Evolutionary conservation across 2,888 invertebrate species (phyloP).

Genomic region (Lacanobia oleracea): DNA sequence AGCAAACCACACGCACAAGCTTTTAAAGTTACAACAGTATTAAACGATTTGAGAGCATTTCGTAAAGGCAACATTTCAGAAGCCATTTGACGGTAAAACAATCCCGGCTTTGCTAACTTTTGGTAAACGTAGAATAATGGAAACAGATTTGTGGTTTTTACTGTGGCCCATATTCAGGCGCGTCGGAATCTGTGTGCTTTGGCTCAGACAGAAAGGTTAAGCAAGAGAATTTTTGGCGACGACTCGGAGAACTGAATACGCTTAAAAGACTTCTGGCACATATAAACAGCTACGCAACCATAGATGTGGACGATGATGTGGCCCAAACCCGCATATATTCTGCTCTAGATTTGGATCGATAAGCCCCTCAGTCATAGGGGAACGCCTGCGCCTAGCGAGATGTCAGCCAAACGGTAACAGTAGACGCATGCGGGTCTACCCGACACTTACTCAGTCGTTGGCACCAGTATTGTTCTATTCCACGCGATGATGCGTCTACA

Average conservation of each 20-base stretch:
- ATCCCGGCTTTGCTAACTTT: background rate
- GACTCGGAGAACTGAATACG: background rate
- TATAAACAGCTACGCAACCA: background rate
- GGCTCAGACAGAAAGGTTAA: background rate
- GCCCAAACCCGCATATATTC: background rate
- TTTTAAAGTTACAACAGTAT: slow-evolving; percentile 43
- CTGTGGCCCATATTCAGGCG: background rate
- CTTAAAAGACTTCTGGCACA: background rate
- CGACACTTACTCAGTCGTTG: slow-evolving; percentile 77
- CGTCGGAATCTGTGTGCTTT: background rate
- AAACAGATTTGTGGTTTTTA: background rate
- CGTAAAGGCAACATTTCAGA: slow-evolving; percentile 16
- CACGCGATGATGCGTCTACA: slow-evolving; percentile 73
- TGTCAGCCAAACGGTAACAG: slow-evolving; percentile 49
- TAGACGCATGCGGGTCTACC: slow-evolving; percentile 62
- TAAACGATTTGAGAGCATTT: slow-evolving; percentile 30
- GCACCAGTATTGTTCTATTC: slow-evolving; percentile 80
- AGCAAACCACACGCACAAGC: slow-evolving; percentile 36
- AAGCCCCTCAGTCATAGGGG: slow-evolving; percentile 14
- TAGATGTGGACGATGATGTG: background rate
- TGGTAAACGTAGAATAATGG: background rate
- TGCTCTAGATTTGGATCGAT: slow-evolving; percentile 20
- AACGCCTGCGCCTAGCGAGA: slow-evolving; percentile 27
- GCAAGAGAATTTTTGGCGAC: background rate
- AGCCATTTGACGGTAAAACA: slow-evolving; percentile 3